phyloP scores from a whole-genome alignment of 1,140 invertebrate genomes.

The Chrysomallon squamiferum region DNA sequence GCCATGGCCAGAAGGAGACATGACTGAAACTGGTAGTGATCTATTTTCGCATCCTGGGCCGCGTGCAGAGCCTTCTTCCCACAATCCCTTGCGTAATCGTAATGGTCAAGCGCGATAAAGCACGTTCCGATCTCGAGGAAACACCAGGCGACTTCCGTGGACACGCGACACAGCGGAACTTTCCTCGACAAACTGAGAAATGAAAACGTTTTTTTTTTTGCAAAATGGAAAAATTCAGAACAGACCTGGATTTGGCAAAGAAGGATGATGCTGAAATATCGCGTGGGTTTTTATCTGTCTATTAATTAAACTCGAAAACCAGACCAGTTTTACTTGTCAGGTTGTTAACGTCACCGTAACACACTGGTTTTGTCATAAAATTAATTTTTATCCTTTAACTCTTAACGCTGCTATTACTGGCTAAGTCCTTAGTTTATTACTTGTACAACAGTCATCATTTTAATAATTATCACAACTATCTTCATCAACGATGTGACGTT shows the following conservation, averaged over 20 bases:
- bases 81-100: slow-evolving; percentile 52
- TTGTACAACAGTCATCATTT: no score
- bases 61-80: slow-evolving; percentile 51
- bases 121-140: slow-evolving; percentile 64
- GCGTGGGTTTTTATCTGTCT: not conserved
- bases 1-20: slow-evolving; percentile 55
- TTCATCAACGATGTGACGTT: no score
- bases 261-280: not conserved
- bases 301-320: not conserved
- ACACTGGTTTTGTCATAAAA: no score
- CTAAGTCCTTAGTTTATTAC: no score
- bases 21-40: slow-evolving; percentile 55
- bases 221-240: not conserved
- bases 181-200: slow-evolving; percentile 48
- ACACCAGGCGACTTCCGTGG: slow-evolving; percentile 54
- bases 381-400: no score
- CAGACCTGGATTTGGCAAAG: no score
- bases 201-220: no score
- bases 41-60: slow-evolving; percentile 47
- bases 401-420: no score
- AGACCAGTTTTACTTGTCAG: not conserved
- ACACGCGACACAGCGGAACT: slow-evolving; percentile 42
- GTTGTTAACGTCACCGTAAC: no score
- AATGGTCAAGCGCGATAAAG: slow-evolving; percentile 54
- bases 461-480: no score